Percentiles rank a stretch among this genome's conserved stretches.
Conservation (phyloP, 2,113 vertebrate genomes). For the Semnornis frantzii region DNA sequence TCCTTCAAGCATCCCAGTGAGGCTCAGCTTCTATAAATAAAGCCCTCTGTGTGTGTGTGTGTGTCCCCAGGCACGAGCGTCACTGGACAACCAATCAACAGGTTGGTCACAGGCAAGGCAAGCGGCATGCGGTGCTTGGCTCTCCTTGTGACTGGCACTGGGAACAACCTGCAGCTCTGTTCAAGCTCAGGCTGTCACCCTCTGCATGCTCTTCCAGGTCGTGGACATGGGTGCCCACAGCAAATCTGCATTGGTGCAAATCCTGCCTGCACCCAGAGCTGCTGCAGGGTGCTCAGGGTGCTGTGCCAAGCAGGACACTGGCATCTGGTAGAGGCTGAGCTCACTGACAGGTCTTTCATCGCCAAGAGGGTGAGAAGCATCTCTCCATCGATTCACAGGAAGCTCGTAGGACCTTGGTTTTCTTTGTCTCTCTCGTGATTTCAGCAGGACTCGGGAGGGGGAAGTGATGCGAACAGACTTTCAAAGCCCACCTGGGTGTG, state of each 20-base stretch:
- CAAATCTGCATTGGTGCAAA: background rate
- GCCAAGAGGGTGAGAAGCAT: background rate
- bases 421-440: background rate
- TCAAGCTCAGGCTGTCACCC: background rate
- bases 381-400: background rate
- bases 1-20: background rate
- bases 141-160: fast-evolving
- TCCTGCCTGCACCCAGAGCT: background rate
- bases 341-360: background rate
- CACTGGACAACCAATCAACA: background rate
- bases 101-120: background rate
- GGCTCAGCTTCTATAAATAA: background rate
- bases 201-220: background rate
- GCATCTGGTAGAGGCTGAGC: background rate
- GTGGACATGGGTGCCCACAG: fast-evolving
- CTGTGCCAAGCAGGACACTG: fast-evolving
- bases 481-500: background rate
- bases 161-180: background rate
- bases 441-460: background rate
- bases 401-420: background rate
- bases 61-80: background rate
- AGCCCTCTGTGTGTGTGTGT: background rate
- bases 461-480: background rate
- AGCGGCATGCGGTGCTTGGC: fast-evolving
- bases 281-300: background rate